Evolutionary conservation across 2,888 invertebrate genomes (phyloP), one percentile per base, ranked within the genome.

Genomic region (Andrena camellia): DNA sequence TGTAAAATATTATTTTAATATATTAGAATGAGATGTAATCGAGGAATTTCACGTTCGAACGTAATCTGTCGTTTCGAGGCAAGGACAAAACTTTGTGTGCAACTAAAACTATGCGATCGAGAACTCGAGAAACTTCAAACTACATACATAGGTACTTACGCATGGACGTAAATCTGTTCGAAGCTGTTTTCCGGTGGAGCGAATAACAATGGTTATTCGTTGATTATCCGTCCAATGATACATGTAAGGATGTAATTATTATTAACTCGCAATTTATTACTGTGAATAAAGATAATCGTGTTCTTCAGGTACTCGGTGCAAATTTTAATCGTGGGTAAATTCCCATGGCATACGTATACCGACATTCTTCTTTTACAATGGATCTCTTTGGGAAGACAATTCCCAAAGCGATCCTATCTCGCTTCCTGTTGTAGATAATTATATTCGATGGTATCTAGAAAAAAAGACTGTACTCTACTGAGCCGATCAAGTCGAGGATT

Each of bases 281-380:
- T 92, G 92, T 90, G 92, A 91, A 92, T 91, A 92, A 92, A 92
- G 89, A 90, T 92, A 92, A 93, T 90, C 89, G 90, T 92, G 89
- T 92, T 92, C 90, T 91, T 83, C 90, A 90, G 92, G 90, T 88
- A 89, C 87, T 90, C 91, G 89, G 92, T 91, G 88, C 81, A 87
- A 87, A 91, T 92, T 89, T 93, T 94, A 94, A 94, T 94, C 93
- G 94, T 94, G 94, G 92, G 94, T 94, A 94, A 94, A 92, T 94
- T 94, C 93, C 92, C 94, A 94, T 90, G 91, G 89, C 89, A 90
- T 86, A 84, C 78, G 67, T 90, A 89, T 86, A 86, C 89, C 90
- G 87, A 89, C 86, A 90, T 92, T 90, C 90, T 90, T 90, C 74
- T 76, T 80, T 90, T 90, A 92, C 92, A 91, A 92, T 92, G 89